Evolutionary conservation across 2,797 vertebrate species (phyloP).

Genomic region (Chromobotia macracanthus): DNA sequence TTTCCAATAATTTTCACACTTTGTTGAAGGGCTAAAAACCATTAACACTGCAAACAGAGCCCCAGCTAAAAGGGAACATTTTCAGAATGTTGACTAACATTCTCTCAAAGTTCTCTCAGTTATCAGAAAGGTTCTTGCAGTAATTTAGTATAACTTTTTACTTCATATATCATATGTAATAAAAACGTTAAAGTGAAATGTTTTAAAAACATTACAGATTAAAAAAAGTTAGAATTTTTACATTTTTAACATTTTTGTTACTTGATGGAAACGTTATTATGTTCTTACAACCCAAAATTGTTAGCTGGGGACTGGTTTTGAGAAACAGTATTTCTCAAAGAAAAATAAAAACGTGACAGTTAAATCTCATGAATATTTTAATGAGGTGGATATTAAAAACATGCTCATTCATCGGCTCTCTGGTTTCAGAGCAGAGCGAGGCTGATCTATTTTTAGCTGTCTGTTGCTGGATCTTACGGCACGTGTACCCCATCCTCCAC

Average conservation of each 20-base stretch:
- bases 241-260: too few species aligned
- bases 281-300: too few species aligned
- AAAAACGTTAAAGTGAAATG: too few species aligned
- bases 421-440: constrained; percentile 6
- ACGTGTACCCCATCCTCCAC: constrained; percentile 35
- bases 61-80: too few species aligned
- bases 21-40: constrained; percentile 1
- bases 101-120: too few species aligned
- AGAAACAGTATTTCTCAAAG: not conserved
- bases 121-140: too few species aligned
- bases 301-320: not conserved
- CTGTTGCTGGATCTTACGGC: constrained; percentile 46
- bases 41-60: not conserved
- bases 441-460: constrained; percentile 48
- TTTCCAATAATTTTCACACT: constrained; percentile 1
- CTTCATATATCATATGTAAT: too few species aligned
- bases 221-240: too few species aligned
- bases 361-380: constrained; percentile 37
- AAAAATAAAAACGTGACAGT: constrained; percentile 15
- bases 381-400: constrained; percentile 44
- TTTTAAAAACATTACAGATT: too few species aligned
- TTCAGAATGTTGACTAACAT: too few species aligned
- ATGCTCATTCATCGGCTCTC: constrained; percentile 40
- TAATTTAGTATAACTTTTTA: too few species aligned
- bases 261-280: too few species aligned